phyloP scores from a whole-genome alignment of 2,888 invertebrate species.

The Campopleginae sp. region DNA sequence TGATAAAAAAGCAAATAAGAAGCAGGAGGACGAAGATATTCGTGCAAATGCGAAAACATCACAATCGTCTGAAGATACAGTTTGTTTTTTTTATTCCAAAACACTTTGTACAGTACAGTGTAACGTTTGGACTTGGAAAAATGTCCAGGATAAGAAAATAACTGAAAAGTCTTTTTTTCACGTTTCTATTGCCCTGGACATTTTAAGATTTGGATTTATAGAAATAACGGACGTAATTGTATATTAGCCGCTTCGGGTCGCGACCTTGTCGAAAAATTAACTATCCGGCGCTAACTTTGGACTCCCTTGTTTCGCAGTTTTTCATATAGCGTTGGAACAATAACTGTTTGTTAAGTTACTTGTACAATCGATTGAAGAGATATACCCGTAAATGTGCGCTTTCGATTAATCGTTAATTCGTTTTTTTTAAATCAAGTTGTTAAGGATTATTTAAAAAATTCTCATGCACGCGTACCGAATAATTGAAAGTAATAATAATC shows the following conservation, averaged over 20 bases:
- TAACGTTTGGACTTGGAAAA: conserved; percentile 62
- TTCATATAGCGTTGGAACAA: conserved; percentile 68
- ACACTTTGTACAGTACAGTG: conserved; percentile 66
- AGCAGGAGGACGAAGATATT: conserved; percentile 30
- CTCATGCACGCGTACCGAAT: not conserved
- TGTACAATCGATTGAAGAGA: conserved; percentile 9
- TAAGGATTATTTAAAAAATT: not conserved
- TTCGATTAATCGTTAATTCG: not conserved
- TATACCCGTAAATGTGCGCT: conserved; percentile 2
- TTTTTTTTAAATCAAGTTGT: conserved; percentile 6
- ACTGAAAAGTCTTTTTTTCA: not conserved
- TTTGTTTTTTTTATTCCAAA: conserved; percentile 53
- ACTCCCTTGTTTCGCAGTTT: conserved; percentile 63
- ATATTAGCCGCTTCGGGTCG: conserved; percentile 71
- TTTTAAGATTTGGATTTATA: not conserved
- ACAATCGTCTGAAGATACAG: conserved; percentile 59
- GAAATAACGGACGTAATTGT: conserved; percentile 47
- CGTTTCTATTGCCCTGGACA: no score
- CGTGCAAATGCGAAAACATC: conserved; percentile 71
- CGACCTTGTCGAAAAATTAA: conserved; percentile 47
- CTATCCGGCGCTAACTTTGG: conserved; percentile 64
- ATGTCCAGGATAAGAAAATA: conserved; percentile 39
- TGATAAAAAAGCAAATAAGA: conserved; percentile 46
- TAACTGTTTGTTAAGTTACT: conserved; percentile 18
- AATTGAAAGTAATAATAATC: not conserved